phyloP scores from a whole-genome alignment of 2,113 vertebrate genomes.

The Phrynosoma platyrhinos region DNA sequence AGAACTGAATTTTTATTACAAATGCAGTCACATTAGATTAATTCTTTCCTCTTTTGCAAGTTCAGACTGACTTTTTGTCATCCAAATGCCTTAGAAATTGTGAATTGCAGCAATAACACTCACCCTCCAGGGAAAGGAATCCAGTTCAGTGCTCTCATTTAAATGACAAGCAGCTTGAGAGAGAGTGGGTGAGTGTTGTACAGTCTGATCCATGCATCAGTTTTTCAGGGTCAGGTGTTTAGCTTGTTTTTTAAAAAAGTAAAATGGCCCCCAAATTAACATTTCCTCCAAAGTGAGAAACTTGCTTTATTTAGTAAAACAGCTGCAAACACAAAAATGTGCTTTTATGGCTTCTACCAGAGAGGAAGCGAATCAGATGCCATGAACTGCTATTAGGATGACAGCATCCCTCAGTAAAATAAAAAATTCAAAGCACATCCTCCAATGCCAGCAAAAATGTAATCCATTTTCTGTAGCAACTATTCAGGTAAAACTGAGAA shows the following conservation, averaged over 20 bases:
- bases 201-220: rapidly evolving
- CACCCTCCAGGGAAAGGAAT: slow-evolving; percentile 11
- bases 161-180: neutral
- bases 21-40: slow-evolving; percentile 23
- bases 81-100: rapidly evolving
- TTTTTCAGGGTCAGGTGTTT: neutral
- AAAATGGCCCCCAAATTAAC: rapidly evolving
- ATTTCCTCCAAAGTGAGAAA: neutral
- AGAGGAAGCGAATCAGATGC: neutral
- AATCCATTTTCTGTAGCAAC: neutral
- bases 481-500: neutral
- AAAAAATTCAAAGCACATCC: rapidly evolving
- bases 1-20: neutral
- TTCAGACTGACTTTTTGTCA: slow-evolving; percentile 3
- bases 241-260: neutral
- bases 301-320: neutral
- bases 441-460: neutral
- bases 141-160: neutral
- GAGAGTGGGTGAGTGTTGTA: neutral
- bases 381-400: neutral
- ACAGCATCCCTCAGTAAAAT: neutral
- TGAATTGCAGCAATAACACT: slow-evolving; percentile 13
- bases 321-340: neutral
- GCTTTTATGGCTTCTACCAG: neutral
- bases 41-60: slow-evolving; percentile 43